Base-by-base conservation (phyloP, 2,888 invertebrate species). In the Clivina fossor region DNA sequence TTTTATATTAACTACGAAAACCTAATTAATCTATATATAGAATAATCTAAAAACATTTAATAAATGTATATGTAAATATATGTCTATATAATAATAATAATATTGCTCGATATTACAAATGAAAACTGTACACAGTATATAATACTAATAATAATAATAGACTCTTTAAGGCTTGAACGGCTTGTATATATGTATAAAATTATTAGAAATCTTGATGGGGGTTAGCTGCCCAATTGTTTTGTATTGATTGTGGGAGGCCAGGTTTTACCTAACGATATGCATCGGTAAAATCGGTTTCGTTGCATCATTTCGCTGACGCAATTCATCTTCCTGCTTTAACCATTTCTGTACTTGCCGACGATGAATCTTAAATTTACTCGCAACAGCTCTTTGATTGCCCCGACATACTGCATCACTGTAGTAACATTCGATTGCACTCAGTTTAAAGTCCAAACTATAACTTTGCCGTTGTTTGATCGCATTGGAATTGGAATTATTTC, bases 331-430 rank as follows among this genome's bases (percentile, higher is more conserved):
- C 63, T 78, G 78, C 62, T 80, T 78, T 54, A 80, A 67, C 81
- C 81, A 81, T 62, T 79, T 78, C 60, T 80, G 78, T 49, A 80
- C 73, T 62, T 79, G 78, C 40, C 76, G 69, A 40, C 76, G 66
- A 64, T 75, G 75, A 47, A 77, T 74, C 58, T 74, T 73, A 64
- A 74, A 76, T 62, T 77, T 77, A 48, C 67, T 70, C 8, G 76
- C 76, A 3, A 76, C 76, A 7, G 76, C 75, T 55, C 75, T 65
- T 58, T 76, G 76, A 63, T 76, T 75, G 4, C 75, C 75, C 58
- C 73, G 69, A 62, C 77, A 76, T 22, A 75, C 71, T 33, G 76
- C 63, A 62, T 78, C 78, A 63, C 76, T 76, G 68, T 78, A 76
- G 67, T 78, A 80, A 61, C 74, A 75, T 58, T 78, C 76, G 62